Base-by-base conservation (phyloP, 2,797 vertebrate species). In the Sebastes ruberrimus region DNA sequence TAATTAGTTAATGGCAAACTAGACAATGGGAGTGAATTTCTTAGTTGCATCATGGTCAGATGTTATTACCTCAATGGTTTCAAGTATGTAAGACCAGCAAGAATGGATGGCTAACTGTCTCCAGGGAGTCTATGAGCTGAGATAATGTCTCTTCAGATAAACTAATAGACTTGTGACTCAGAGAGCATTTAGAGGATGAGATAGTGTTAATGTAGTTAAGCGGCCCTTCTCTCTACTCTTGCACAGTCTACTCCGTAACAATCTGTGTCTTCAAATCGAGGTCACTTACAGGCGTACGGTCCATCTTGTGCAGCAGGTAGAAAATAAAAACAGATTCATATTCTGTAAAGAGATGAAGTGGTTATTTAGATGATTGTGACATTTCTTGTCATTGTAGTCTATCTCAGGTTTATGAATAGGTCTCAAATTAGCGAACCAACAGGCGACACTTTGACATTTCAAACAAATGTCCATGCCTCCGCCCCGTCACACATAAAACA, bases 161-260 rank as follows among this genome's bases (percentile, higher is more conserved):
- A 76, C 84, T 74, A 89, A 91, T 84, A 80, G 77, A 80, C 10
- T 25, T 66, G 10, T 22, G 60, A 61, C 32, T 73, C 46, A 74
- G 76, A 74, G 35, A 80, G 72, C 71, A 69, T 83, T 76, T 76
- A 77, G 27, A 71, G 64, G 66, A 87, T 76, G 83, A 86, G 70
- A 73, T 68, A 8, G 14, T 6, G 61, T 66, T 80, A 49, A 71
- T 76, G 72, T 46, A 33, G 53, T 71, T 72, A 57, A 35, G 56
- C 9, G 60, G 18, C 67, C 28, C 71, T 22, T 68, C 49, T 74
- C 46, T 11, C 4, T 2, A 3, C 2, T 59, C 33, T 35, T 30
- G 6, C 7, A 20, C n/a, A 2, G 28, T 56, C 13, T 4, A 11
- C n/a, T 63, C 55, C 3, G 2, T 65, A 55, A 71, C 22, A 16